A percentile compares a stretch with the other conserved stretches of the same genome.
phyloP scores from a whole-genome alignment of 2,888 invertebrate genomes.

The Loripinus fragilis region DNA sequence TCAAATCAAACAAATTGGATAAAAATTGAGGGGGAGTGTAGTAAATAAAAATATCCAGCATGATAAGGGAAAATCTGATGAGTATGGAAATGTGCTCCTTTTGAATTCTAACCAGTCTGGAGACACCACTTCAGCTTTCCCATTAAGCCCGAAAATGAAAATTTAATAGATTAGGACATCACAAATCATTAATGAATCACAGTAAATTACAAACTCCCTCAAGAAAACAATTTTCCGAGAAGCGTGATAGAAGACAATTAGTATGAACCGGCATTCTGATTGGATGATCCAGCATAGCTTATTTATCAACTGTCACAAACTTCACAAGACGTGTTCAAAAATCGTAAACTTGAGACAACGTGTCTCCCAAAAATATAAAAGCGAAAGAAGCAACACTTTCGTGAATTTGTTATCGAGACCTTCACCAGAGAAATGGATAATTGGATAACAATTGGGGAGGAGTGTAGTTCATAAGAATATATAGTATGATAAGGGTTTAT shows the following conservation, averaged over 20 bases:
- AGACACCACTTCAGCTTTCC: background rate
- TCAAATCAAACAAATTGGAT: too few relatives aligned
- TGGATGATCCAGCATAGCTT: conserved; percentile 9
- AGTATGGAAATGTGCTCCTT: background rate
- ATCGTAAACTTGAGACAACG: conserved; percentile 3
- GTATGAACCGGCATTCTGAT: conserved; percentile 19
- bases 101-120: background rate
- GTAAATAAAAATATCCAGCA: too few relatives aligned
- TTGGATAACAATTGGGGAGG: too few relatives aligned
- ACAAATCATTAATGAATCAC: conserved; percentile 25
- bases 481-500: too few relatives aligned
- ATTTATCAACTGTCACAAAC: conserved; percentile 26
- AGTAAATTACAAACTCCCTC: conserved; percentile 22
- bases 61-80: too few relatives aligned
- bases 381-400: conserved; percentile 12
- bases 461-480: too few relatives aligned
- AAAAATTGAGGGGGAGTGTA: too few relatives aligned
- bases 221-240: conserved; percentile 23
- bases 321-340: conserved; percentile 20
- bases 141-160: conserved; percentile 20
- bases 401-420: conserved; percentile 11
- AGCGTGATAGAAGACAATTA: conserved; percentile 22
- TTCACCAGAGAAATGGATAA: conserved; percentile 39
- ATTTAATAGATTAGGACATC: conserved; percentile 22
- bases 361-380: conserved; percentile 21